Evolutionary conservation across 1,140 invertebrate species (phyloP).

Genomic region (Helicoverpa armigera): DNA sequence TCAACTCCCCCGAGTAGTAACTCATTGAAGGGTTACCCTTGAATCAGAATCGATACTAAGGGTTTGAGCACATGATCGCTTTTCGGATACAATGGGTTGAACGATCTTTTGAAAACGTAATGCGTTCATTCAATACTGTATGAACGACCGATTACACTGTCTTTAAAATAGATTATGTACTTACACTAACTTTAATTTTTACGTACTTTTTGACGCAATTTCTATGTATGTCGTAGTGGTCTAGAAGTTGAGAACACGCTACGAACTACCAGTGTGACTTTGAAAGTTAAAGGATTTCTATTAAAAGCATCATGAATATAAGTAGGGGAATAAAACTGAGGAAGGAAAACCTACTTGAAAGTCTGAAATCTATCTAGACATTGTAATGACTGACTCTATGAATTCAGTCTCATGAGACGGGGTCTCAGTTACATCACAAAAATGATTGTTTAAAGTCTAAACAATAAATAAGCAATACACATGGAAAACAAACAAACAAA

Average conservation of each 20-base stretch:
- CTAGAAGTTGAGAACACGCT: too few relatives aligned
- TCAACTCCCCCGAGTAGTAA: slow-evolving; percentile 12
- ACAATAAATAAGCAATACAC: slow-evolving; percentile 15
- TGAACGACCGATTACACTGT: background rate
- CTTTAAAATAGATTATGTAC: background rate
- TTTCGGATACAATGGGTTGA: slow-evolving; percentile 17
- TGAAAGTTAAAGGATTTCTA: too few relatives aligned
- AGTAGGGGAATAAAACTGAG: too few relatives aligned
- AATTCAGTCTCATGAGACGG: too few relatives aligned
- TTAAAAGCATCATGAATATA: too few relatives aligned
- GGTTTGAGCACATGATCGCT: slow-evolving; percentile 40
- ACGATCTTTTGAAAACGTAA: slow-evolving; percentile 17
- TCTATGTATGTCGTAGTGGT: too few relatives aligned
- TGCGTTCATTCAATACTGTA: slow-evolving; percentile 17
- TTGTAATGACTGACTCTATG: too few relatives aligned
- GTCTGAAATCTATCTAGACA: too few relatives aligned
- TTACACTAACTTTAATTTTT: too few relatives aligned
- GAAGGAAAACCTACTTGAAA: too few relatives aligned
- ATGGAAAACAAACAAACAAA: slow-evolving; percentile 55
- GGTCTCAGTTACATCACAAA: background rate
- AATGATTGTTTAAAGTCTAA: background rate
- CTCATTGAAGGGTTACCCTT: slow-evolving; percentile 34
- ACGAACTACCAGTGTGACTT: too few relatives aligned
- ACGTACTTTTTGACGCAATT: too few relatives aligned
- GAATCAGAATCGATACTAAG: slow-evolving; percentile 34